These are phyloP conservation scores for Odontocolon sp. DNA, from an alignment of 2,888 invertebrate species.

Conservation along the genomic window DNA sequence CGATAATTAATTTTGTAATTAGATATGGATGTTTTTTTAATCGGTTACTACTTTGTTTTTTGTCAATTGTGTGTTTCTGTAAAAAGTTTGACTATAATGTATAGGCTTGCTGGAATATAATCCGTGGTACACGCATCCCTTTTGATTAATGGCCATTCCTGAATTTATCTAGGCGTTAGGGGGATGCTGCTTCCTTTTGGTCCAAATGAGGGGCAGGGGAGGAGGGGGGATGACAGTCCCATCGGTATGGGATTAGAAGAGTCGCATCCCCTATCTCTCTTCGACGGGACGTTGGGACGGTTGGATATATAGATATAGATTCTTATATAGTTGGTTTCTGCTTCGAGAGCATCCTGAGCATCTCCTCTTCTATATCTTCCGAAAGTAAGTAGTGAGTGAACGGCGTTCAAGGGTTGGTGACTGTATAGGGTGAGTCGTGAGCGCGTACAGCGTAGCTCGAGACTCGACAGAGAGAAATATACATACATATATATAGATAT, in stretches of 20 bases:
- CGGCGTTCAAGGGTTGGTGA: constrained; percentile 78
- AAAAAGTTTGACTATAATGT: too few species aligned
- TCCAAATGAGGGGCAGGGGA: background rate
- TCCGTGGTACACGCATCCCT: constrained; percentile 34
- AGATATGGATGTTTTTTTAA: too few species aligned
- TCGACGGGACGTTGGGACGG: background rate
- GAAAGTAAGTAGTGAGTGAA: constrained; percentile 78
- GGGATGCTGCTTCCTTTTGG: constrained; percentile 7
- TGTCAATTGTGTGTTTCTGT: too few species aligned
- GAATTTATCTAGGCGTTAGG: constrained; percentile 36
- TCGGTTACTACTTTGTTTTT: too few species aligned
- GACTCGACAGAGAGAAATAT: constrained; percentile 53
- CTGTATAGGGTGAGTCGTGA: constrained; percentile 76
- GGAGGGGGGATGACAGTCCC: background rate
- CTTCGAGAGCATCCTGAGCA: constrained; percentile 19
- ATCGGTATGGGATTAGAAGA: constrained; percentile 35
- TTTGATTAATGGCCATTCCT: constrained; percentile 48
- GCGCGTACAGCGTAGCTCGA: constrained; percentile 54
- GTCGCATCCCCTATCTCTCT: constrained; percentile 29
- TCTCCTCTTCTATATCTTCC: constrained; percentile 40
- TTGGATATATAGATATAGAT: constrained; percentile 17
- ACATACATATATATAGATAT: constrained; percentile 4
- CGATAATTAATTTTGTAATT: too few species aligned
- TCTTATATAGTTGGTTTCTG: background rate
- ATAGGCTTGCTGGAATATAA: constrained; percentile 28